These are phyloP conservation scores for Hyppa rectilinea DNA, from an alignment of 2,888 invertebrate species.

Conservation along the genomic window DNA sequence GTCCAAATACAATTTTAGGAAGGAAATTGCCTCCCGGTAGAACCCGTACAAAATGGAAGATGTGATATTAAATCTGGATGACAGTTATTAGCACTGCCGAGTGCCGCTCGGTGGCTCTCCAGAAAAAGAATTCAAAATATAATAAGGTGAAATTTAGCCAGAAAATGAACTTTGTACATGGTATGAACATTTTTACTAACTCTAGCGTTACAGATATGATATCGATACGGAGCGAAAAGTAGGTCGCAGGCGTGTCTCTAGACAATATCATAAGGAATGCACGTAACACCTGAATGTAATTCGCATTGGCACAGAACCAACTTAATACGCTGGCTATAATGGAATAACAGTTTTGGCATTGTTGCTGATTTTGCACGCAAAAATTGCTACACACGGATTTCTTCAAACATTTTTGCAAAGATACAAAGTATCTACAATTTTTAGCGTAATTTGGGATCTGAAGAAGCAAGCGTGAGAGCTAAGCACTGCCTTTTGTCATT, in stretches of 20 bases:
- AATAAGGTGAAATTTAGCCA: slow-evolving; percentile 79
- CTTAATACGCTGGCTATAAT: slow-evolving; percentile 46
- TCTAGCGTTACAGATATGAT: slow-evolving; percentile 37
- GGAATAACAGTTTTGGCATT: slow-evolving; percentile 57
- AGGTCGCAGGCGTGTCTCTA: slow-evolving; percentile 55
- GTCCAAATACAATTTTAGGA: slow-evolving; percentile 88
- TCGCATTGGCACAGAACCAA: slow-evolving; percentile 76
- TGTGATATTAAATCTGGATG: slow-evolving; percentile 89
- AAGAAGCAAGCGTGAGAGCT: slow-evolving; percentile 36
- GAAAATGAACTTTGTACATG: slow-evolving; percentile 65
- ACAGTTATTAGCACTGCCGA: slow-evolving; percentile 87
- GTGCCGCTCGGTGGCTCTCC: slow-evolving; percentile 74
- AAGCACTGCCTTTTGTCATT: slow-evolving; percentile 47
- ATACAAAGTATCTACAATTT: slow-evolving; percentile 28
- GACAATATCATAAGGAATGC: slow-evolving; percentile 57
- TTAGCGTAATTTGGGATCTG: slow-evolving; percentile 17
- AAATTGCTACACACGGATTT: slow-evolving; percentile 38
- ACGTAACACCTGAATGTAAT: slow-evolving; percentile 69
- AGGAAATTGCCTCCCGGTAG: slow-evolving; percentile 87
- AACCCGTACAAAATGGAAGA: slow-evolving; percentile 86
- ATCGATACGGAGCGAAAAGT: slow-evolving; percentile 44
- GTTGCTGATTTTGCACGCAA: slow-evolving; percentile 49
- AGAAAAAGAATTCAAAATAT: slow-evolving; percentile 78
- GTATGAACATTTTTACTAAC: slow-evolving; percentile 57
- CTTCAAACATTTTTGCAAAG: not conserved